These are phyloP conservation scores for Moxostoma hubbsi DNA, from an alignment of 2,797 vertebrate genomes.

Conservation along the genomic window DNA sequence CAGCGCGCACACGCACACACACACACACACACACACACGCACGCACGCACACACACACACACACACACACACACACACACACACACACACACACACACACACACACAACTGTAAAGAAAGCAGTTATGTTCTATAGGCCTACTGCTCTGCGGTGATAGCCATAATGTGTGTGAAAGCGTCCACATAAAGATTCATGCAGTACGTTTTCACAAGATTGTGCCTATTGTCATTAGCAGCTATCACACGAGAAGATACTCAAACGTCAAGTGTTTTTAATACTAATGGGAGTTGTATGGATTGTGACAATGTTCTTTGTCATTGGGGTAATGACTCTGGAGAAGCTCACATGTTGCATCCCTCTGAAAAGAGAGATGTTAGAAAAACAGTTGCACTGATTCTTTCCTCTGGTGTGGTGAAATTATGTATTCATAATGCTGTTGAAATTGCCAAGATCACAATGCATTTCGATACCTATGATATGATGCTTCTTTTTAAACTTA, in stretches of 20 bases:
- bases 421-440: background rate
- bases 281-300: background rate
- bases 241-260: conserved; percentile 29
- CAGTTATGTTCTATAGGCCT: conserved; percentile 5
- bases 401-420: background rate
- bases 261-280: conserved; percentile 17
- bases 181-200: background rate
- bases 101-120: background rate
- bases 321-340: background rate
- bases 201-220: conserved; percentile 21
- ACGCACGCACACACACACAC: no score
- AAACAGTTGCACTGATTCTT: background rate
- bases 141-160: conserved; percentile 5
- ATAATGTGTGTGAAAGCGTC: conserved; percentile 19
- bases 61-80: no score
- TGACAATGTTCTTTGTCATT: background rate
- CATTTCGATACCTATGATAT: background rate
- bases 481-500: background rate
- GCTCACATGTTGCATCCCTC: background rate
- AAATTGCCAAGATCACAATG: background rate
- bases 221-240: conserved; percentile 31
- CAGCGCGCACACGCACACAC: no score
- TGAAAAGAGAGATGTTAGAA: background rate
- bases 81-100: no score
- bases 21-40: no score